phyloP scores from a whole-genome alignment of 2,888 invertebrate genomes.

The Pseudococcus longispinus region DNA sequence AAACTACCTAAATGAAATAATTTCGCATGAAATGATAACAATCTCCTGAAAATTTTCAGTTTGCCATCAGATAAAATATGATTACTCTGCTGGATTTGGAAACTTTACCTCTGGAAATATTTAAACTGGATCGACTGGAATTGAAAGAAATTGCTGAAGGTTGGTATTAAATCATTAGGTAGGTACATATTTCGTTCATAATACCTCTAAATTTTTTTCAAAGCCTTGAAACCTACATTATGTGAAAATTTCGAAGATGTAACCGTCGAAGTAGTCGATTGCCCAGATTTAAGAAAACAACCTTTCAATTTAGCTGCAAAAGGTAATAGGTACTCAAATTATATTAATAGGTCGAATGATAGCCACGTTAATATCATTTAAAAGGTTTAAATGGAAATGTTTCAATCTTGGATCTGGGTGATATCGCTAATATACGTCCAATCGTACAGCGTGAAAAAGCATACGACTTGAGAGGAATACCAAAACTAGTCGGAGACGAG shows the following conservation, averaged over 20 bases:
- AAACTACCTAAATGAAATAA: no score
- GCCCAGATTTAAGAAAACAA: conserved; percentile 81
- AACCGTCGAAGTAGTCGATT: conserved; percentile 64
- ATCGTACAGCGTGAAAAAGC: conserved; percentile 76
- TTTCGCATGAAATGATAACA: not conserved
- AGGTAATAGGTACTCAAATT: no score
- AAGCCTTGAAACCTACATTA: conserved; percentile 11
- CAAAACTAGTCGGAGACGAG: conserved; percentile 66
- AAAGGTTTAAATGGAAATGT: conserved; percentile 76
- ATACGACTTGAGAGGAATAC: conserved; percentile 72
- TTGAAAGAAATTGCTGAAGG: conserved; percentile 46
- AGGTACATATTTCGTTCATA: not conserved
- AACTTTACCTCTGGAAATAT: not conserved
- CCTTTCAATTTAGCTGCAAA: conserved; percentile 81
- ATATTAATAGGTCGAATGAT: no score
- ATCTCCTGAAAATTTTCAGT: not conserved
- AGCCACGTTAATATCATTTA: no score
- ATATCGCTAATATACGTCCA: conserved; percentile 82
- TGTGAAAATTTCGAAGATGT: conserved; percentile 26
- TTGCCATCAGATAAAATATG: not conserved
- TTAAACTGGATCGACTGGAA: not conserved
- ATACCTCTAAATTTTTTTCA: not conserved
- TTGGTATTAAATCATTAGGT: not conserved
- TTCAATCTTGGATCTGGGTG: conserved; percentile 81
- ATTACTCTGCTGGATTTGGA: conserved; percentile 16